Evolutionary conservation across 2,888 invertebrate genomes (phyloP), one percentile per base, ranked within the genome.

Genomic region (Ecliptopera silaceata): DNA sequence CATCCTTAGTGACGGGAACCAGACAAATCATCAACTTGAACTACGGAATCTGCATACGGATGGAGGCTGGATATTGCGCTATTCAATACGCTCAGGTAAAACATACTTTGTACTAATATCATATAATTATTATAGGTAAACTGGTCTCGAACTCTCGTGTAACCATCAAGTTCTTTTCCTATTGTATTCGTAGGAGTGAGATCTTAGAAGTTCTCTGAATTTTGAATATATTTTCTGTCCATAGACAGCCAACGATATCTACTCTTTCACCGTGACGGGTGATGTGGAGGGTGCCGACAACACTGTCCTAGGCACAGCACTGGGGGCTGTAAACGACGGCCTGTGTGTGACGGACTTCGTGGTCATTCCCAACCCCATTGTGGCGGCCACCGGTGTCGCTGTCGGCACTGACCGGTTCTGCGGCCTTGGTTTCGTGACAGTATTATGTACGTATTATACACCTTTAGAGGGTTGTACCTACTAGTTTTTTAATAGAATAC

Each of bases 31-130:
- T 92, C 1, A 94, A 94, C 75, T 84, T 94, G 61, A 94, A 94
- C 79, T 97, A 97, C 74, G 96, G 96, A 3, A 94, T 96, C 48
- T 97, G 97, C 69, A 92, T 97, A 15, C 89, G 94, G 70, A 94
- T 94, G 93, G 93, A 92, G 46, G 92, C 94, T 0, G 96, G 95
- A 10, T 94, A 92, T 75, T 96, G 96, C 72, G 88, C 92, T 18
- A 96, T 96, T 56, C 93, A 93, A 61, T 96, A 96, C 92, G 87
- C 88, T 48, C 93, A 93, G 82, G 92, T 85, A 59, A 46, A 12
- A 32, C 8, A 12, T 5, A 8, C 8, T 5, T 36, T 10, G 15
- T 15, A 8, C 15, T 15, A 6, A 13, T 13, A 4, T 34, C 13
- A 34, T 5, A 5, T 13, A 4, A n/a, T 15, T 8, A 8, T 26